Percentiles rank a stretch among this genome's conserved stretches.
These are phyloP conservation scores for Drosophila ogumai DNA, from an alignment of 1,140 invertebrate species.

Conservation along the genomic window DNA sequence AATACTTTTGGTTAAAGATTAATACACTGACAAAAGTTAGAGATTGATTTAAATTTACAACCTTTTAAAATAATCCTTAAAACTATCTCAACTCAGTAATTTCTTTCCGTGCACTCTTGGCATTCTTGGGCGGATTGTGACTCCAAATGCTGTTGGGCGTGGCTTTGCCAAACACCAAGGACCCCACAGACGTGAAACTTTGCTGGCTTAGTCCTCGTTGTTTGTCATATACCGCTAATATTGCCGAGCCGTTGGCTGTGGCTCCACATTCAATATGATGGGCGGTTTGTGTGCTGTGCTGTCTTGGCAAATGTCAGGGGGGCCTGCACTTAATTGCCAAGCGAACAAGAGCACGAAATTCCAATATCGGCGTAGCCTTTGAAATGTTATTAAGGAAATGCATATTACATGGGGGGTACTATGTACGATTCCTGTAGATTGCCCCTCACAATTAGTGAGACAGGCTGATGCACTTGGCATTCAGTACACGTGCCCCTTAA, in stretches of 20 bases:
- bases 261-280: conserved; percentile 51
- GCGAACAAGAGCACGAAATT: conserved; percentile 60
- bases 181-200: conserved; percentile 46
- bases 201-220: conserved; percentile 54
- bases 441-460: conserved; percentile 28
- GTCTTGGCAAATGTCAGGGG: conserved; percentile 58
- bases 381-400: conserved; percentile 57
- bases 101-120: conserved; percentile 15
- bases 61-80: neutral
- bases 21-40: conserved; percentile 11
- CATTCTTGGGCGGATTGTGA: neutral
- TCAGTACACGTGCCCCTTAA: conserved; percentile 34
- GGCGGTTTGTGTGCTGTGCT: conserved; percentile 1
- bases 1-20: conserved; percentile 36
- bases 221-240: conserved; percentile 79
- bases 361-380: conserved; percentile 61
- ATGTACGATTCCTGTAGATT: neutral
- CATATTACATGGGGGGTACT: conserved; percentile 42
- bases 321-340: conserved; percentile 75
- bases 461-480: conserved; percentile 14
- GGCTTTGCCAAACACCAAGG: conserved; percentile 18
- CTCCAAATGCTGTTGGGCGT: neutral
- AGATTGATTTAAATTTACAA: neutral
- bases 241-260: conserved; percentile 56
- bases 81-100: neutral